These are phyloP conservation scores for Acanthacorydalis orientalis DNA, from an alignment of 2,888 invertebrate genomes.

Conservation along the genomic window DNA sequence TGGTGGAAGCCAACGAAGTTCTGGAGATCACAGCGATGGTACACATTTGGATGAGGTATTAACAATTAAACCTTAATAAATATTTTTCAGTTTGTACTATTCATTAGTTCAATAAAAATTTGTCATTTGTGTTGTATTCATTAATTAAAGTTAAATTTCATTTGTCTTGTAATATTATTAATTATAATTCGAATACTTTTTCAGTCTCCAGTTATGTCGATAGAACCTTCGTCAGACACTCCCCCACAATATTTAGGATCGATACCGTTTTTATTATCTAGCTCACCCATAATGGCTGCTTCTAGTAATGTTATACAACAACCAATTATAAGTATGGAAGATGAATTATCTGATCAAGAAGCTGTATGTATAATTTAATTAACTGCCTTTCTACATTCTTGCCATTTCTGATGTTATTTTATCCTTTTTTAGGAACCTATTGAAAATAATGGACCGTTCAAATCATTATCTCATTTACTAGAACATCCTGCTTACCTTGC, in stretches of 20 bases:
- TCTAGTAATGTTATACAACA: constrained; percentile 38
- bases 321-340: constrained; percentile 89
- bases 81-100: not conserved
- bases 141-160: too few relatives aligned
- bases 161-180: too few relatives aligned
- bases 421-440: constrained; percentile 48
- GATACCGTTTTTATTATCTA: constrained; percentile 16
- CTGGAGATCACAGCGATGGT: constrained; percentile 5
- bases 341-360: constrained; percentile 78
- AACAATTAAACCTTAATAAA: not conserved
- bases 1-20: constrained; percentile 12
- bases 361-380: constrained; percentile 33
- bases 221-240: not conserved
- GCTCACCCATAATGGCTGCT: constrained; percentile 25
- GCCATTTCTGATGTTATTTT: constrained; percentile 4
- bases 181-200: not conserved
- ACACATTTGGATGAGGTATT: constrained; percentile 2
- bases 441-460: constrained; percentile 81
- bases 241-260: constrained; percentile 3
- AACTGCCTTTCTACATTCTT: not conserved
- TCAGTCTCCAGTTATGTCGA: not conserved
- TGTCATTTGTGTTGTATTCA: not conserved
- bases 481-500: constrained; percentile 83
- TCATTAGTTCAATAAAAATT: not conserved
- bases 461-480: constrained; percentile 62